phyloP scores from a whole-genome alignment of 2,888 invertebrate species.

The Drosophila algonquin region DNA sequence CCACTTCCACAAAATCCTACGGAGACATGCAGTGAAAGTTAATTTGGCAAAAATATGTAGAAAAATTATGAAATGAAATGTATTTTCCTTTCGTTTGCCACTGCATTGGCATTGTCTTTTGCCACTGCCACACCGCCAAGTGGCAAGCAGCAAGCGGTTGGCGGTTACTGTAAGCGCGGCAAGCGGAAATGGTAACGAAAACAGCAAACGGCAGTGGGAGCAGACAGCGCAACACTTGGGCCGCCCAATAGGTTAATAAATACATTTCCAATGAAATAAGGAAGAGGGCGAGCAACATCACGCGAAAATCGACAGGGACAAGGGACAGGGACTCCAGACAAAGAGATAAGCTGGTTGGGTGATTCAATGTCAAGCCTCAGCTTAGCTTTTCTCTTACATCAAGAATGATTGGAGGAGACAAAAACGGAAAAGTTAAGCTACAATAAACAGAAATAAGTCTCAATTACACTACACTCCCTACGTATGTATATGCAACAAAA shows the following conservation, averaged over 20 bases:
- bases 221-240: constrained; percentile 18
- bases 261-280: constrained; percentile 37
- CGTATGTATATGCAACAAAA: too few relatives aligned
- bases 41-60: constrained; percentile 64
- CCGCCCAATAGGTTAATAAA: constrained; percentile 47
- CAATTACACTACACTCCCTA: neutral
- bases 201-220: constrained; percentile 17
- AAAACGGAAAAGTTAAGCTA: neutral
- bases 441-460: neutral
- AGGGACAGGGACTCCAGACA: neutral
- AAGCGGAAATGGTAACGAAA: constrained; percentile 49
- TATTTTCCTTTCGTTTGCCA: constrained; percentile 60
- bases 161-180: neutral
- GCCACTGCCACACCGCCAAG: constrained; percentile 17
- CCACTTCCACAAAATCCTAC: constrained; percentile 51
- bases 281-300: constrained; percentile 18
- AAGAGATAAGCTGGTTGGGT: neutral
- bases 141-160: constrained; percentile 36
- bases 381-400: neutral
- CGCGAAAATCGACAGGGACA: neutral
- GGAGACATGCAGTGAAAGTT: constrained; percentile 74
- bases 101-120: constrained; percentile 62
- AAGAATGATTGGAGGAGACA: neutral
- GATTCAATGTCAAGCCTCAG: constrained; percentile 1
- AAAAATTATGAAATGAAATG: constrained; percentile 75